Conservation (phyloP, 2,888 invertebrate genomes). For the Drosophila sordidula region DNA sequence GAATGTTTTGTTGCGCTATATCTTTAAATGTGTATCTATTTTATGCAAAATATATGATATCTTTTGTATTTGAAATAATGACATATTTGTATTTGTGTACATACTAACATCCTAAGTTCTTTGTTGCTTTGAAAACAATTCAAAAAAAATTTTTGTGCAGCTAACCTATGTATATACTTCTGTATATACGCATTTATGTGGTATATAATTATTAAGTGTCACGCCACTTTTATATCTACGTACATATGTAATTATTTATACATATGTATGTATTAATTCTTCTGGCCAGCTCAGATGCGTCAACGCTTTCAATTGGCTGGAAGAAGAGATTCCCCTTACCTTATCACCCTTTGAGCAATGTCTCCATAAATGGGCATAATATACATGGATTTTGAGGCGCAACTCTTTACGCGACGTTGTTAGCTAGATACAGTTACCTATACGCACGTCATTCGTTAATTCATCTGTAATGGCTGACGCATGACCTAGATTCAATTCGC, state of each 20-base stretch:
- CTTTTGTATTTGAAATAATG: too few species aligned
- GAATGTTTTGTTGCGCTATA: too few species aligned
- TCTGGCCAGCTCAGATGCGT: neutral
- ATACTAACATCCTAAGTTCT: too few species aligned
- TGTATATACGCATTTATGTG: too few species aligned
- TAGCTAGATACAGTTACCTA: too few species aligned
- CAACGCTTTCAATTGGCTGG: conserved; percentile 4
- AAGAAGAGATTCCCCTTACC: neutral
- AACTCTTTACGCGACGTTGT: neutral
- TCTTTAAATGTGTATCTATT: too few species aligned
- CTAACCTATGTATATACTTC: too few species aligned
- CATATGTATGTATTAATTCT: neutral
- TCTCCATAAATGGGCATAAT: conserved; percentile 30
- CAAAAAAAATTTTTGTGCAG: too few species aligned
- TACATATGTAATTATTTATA: neutral
- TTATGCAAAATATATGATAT: too few species aligned
- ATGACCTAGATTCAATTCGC: conserved; percentile 24
- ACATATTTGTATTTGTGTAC: too few species aligned
- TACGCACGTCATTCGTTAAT: neutral
- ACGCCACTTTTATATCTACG: neutral
- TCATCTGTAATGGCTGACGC: conserved; percentile 6
- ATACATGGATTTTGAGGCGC: neutral
- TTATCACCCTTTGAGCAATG: neutral
- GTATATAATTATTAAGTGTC: neutral
- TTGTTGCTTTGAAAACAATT: too few species aligned